Evolutionary conservation across 2,888 invertebrate genomes (phyloP), one percentile per base, ranked within the genome.

Genomic region (Hirtodrosophila trivittata): DNA sequence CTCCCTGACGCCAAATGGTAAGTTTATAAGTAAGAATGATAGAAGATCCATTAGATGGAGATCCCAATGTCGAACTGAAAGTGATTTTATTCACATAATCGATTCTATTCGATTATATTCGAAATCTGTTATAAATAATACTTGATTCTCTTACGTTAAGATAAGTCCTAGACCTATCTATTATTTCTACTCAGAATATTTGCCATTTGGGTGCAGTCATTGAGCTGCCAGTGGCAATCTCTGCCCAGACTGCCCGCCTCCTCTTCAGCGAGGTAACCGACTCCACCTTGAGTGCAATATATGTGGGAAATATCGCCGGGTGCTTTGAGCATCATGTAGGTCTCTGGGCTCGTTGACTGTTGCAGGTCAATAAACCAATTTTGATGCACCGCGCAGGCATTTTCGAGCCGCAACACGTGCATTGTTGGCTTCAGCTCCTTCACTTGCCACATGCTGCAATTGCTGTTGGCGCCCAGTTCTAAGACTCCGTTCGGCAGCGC

Each of bases 1-100:
- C 14, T 56, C 87, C 13, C 52, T 88, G 49, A 70, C 78, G 8
- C 62, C 87, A 13, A 87, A 80, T 64, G 88, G 88, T 88, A 56
- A 86, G 87, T 75, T n/a, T n/a, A n/a, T n/a, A n/a, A n/a, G n/a
- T n/a, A n/a, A n/a, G n/a, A n/a, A n/a, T 10, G 0, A 30, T 8
- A 10, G 0, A 14, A 25, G 6, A 25, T 6, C 25, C 25, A n/a
- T n/a, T n/a, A n/a, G n/a, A 50, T 25, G n/a, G 18, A 9, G 4
- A 10, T 33, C n/a, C 3, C 1, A n/a, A n/a, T n/a, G n/a, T n/a
- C n/a, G n/a, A n/a, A n/a, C n/a, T n/a, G n/a, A n/a, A n/a, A n/a
- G n/a, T n/a, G n/a, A n/a, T n/a, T n/a, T n/a, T n/a, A n/a, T n/a
- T n/a, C n/a, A n/a, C n/a, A n/a, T n/a, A n/a, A n/a, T n/a, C n/a